Percentiles rank a stretch among this genome's conserved stretches.
phyloP scores from a whole-genome alignment of 2,113 vertebrate species.

The Calypte anna region DNA sequence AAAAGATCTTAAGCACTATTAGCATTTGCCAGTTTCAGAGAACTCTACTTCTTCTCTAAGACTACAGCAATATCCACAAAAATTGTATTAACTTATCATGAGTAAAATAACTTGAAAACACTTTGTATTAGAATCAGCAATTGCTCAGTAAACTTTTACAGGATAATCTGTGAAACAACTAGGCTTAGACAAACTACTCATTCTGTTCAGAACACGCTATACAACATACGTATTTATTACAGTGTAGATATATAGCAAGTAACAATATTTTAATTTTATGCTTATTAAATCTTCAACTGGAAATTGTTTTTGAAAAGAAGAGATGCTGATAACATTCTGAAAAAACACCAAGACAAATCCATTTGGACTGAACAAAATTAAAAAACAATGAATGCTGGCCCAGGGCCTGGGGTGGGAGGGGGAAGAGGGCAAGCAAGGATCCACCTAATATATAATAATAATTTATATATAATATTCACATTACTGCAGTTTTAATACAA shows the following conservation, averaged over 20 bases:
- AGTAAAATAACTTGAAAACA: neutral
- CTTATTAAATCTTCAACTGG: neutral
- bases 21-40: neutral
- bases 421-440: neutral
- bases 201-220: neutral
- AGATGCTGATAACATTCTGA: neutral
- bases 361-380: rapidly evolving
- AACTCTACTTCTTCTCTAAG: neutral
- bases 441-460: neutral
- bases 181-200: neutral
- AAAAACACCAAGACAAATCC: neutral
- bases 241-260: neutral
- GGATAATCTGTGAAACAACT: neutral
- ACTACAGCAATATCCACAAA: neutral
- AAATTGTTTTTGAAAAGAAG: neutral
- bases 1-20: neutral
- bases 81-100: neutral
- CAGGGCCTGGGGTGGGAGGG: rapidly evolving
- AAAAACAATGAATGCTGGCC: neutral
- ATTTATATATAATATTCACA: neutral
- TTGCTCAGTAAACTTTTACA: neutral
- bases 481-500: neutral
- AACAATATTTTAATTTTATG: neutral
- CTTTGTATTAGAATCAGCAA: neutral
- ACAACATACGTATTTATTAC: neutral